phyloP scores from a whole-genome alignment of 1,140 invertebrate genomes.

The Cryptotermes secundus region DNA sequence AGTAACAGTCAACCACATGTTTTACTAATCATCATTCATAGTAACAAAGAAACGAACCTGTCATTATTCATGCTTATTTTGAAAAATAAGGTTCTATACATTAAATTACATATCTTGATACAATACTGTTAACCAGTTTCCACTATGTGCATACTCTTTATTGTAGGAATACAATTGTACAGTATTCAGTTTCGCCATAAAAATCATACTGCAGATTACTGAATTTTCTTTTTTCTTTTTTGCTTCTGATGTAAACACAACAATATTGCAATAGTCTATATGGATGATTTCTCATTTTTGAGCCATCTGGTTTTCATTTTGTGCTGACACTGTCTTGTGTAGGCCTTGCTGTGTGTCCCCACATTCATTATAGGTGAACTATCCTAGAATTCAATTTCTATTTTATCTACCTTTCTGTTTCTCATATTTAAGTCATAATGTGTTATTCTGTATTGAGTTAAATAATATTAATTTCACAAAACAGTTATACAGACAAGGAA shows the following conservation, averaged over 20 bases:
- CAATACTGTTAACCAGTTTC: not conserved
- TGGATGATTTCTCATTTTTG: not conserved
- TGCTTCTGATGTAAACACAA: not conserved
- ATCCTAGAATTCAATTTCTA: not conserved
- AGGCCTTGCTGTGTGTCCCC: not conserved
- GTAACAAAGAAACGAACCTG: not conserved
- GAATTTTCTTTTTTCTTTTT: too few relatives aligned
- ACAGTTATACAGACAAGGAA: not conserved
- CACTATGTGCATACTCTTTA: not conserved
- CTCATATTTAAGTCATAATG: not conserved
- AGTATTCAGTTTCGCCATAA: not conserved
- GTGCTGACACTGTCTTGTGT: not conserved
- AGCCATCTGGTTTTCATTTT: not conserved
- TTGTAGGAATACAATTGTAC: not conserved
- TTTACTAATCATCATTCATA: not conserved
- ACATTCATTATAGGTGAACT: not conserved
- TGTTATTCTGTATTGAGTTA: not conserved
- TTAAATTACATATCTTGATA: conserved; percentile 22
- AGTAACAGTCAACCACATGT: not conserved
- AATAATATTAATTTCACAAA: not conserved
- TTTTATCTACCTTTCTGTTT: not conserved
- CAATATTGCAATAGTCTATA: not conserved
- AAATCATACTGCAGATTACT: too few relatives aligned
- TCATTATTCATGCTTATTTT: conserved; percentile 15
- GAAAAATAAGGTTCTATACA: conserved; percentile 25